Evolutionary conservation across 2,888 invertebrate genomes (phyloP).

Genomic region (Seira ritae): DNA sequence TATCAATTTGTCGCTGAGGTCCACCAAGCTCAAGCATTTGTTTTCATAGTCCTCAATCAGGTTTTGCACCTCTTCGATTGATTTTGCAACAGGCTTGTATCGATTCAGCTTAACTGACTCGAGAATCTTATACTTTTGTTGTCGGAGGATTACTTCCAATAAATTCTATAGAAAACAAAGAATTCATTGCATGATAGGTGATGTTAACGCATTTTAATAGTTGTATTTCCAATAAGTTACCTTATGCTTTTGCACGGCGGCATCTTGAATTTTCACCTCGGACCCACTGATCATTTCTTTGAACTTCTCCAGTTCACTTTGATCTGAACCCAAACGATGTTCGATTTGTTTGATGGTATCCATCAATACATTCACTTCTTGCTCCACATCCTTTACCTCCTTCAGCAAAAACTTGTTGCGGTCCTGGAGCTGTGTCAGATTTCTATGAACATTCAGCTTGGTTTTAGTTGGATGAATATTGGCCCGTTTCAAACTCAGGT

Average conservation of each 20-base stretch:
- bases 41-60: slow-evolving; percentile 78
- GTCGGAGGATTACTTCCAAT: slow-evolving; percentile 82
- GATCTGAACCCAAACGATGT: slow-evolving; percentile 73
- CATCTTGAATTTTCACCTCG: slow-evolving; percentile 76
- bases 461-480: slow-evolving; percentile 77
- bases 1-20: slow-evolving; percentile 67
- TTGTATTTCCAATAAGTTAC: too few species aligned
- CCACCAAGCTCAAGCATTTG: slow-evolving; percentile 68
- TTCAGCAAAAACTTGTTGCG: slow-evolving; percentile 79
- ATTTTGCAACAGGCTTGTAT: slow-evolving; percentile 76
- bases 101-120: slow-evolving; percentile 76
- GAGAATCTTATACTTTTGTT: slow-evolving; percentile 82
- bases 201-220: slow-evolving; percentile 30
- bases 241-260: slow-evolving; percentile 76
- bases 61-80: slow-evolving; percentile 77
- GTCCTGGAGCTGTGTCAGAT: slow-evolving; percentile 79
- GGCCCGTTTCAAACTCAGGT: slow-evolving; percentile 78
- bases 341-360: slow-evolving; percentile 74
- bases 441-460: slow-evolving; percentile 78
- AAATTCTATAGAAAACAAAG: slow-evolving; percentile 76
- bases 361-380: slow-evolving; percentile 75
- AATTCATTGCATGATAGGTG: background rate
- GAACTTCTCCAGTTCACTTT: slow-evolving; percentile 74
- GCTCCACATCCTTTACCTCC: slow-evolving; percentile 69
- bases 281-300: slow-evolving; percentile 74